phyloP scores from a whole-genome alignment of 2,888 invertebrate species.

The Emmelina monodactyla region DNA sequence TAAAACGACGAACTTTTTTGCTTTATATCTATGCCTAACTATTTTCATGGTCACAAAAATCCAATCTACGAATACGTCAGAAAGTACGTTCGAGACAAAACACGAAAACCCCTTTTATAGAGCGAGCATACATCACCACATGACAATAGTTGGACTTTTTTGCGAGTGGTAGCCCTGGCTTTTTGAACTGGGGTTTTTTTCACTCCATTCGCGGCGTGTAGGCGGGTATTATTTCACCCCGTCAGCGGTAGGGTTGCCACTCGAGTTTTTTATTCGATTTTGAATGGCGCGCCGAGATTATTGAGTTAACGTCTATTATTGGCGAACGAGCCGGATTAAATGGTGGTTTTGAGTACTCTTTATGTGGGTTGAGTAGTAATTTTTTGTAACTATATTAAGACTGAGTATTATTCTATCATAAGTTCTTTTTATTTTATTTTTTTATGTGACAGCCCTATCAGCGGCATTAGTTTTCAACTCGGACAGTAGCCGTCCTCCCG shows the following conservation, averaged over 20 bases:
- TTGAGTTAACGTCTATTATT: conserved; percentile 1
- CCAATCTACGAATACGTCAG: too few relatives aligned
- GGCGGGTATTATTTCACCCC: conserved; percentile 43
- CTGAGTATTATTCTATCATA: too few relatives aligned
- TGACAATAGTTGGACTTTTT: conserved; percentile 48
- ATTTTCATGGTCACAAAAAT: too few relatives aligned
- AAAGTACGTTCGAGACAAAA: too few relatives aligned
- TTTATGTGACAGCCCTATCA: conserved; percentile 31
- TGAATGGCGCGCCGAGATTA: not conserved
- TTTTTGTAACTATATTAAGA: too few relatives aligned
- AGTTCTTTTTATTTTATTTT: too few relatives aligned
- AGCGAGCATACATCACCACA: conserved; percentile 27
- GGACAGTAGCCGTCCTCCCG: conserved; percentile 42
- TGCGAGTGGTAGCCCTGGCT: conserved; percentile 38
- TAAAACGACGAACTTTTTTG: too few relatives aligned
- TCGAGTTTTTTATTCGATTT: conserved; percentile 3
- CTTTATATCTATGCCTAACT: too few relatives aligned
- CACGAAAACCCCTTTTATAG: conserved; percentile 19
- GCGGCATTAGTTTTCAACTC: conserved; percentile 41
- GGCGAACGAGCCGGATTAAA: too few relatives aligned
- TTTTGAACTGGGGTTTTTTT: conserved; percentile 62
- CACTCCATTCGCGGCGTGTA: conserved; percentile 44
- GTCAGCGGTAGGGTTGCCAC: conserved; percentile 37
- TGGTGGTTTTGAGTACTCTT: too few relatives aligned
- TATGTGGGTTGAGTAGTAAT: too few relatives aligned